Evolutionary conservation across 2,797 vertebrate genomes (phyloP).

Genomic region (Scleropages formosus): DNA sequence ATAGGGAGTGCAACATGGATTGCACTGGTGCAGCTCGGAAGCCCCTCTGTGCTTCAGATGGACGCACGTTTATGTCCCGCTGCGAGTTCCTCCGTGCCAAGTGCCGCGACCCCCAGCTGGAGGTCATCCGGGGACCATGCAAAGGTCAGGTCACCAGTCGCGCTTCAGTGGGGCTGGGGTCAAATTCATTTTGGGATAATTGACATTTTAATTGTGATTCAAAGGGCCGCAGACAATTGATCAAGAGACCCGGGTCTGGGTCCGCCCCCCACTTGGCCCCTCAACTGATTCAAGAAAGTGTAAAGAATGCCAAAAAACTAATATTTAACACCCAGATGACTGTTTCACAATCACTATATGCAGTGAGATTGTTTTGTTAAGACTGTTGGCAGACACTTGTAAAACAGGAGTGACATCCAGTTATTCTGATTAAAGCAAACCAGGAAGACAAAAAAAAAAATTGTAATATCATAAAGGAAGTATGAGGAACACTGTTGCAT

Average conservation of each 20-base stretch:
- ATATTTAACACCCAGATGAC: too few relatives aligned
- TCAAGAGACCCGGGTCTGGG: not conserved
- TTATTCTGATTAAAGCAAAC: not conserved
- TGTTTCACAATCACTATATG: not conserved
- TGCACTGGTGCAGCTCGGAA: slow-evolving; percentile 81
- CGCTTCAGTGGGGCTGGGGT: slow-evolving; percentile 56
- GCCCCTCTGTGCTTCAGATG: slow-evolving; percentile 89
- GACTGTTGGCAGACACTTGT: not conserved
- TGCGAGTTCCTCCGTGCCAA: slow-evolving; percentile 96
- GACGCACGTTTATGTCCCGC: slow-evolving; percentile 89
- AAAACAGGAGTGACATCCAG: not conserved
- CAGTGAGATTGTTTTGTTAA: not conserved
- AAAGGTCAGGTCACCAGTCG: slow-evolving; percentile 83
- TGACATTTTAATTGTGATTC: slow-evolving; percentile 57
- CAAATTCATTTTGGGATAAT: slow-evolving; percentile 65
- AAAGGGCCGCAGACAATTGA: not conserved
- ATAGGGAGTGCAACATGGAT: slow-evolving; percentile 89
- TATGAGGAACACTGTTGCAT: not conserved
- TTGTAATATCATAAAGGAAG: not conserved
- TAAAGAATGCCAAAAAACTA: too few relatives aligned
- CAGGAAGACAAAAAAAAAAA: not conserved
- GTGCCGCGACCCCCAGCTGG: slow-evolving; percentile 93
- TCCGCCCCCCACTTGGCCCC: slow-evolving; percentile 1
- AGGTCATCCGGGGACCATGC: slow-evolving; percentile 87
- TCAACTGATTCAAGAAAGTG: slow-evolving; percentile 25